phyloP scores from a whole-genome alignment of 2,888 invertebrate species.

The Pyrocoelia pectoralis region DNA sequence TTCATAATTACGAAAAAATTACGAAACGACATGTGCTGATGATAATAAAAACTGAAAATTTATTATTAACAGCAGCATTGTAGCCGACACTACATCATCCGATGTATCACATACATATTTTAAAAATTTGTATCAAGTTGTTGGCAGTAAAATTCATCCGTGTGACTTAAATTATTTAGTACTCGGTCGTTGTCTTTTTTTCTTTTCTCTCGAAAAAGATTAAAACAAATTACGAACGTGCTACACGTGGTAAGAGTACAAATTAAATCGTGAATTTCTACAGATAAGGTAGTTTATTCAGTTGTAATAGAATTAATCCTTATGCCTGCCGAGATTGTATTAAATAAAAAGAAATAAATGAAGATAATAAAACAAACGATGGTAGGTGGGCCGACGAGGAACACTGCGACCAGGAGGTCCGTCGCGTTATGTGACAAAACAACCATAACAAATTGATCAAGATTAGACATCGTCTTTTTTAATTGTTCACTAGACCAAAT shows the following conservation, averaged over 20 bases:
- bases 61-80: conserved; percentile 12
- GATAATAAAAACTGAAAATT: conserved; percentile 6
- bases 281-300: conserved; percentile 51
- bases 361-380: conserved; percentile 56
- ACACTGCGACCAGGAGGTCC: conserved; percentile 58
- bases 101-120: conserved; percentile 1
- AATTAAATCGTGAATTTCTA: conserved; percentile 45
- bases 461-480: conserved; percentile 57
- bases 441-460: conserved; percentile 60
- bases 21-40: conserved; percentile 2
- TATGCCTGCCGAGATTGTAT: conserved; percentile 52
- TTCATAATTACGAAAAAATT: conserved; percentile 9
- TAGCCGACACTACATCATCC: conserved; percentile 9
- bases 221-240: neutral
- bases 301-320: conserved; percentile 56
- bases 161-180: neutral
- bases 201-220: neutral
- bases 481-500: conserved; percentile 58
- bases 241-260: conserved; percentile 33
- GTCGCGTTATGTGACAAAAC: conserved; percentile 60
- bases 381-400: conserved; percentile 57
- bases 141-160: conserved; percentile 8
- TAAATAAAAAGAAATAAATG: conserved; percentile 52
- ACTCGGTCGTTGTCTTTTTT: no score
- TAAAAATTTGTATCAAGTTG: conserved; percentile 9